phyloP scores from a whole-genome alignment of 2,888 invertebrate genomes.

The Dicyrtomina minuta region DNA sequence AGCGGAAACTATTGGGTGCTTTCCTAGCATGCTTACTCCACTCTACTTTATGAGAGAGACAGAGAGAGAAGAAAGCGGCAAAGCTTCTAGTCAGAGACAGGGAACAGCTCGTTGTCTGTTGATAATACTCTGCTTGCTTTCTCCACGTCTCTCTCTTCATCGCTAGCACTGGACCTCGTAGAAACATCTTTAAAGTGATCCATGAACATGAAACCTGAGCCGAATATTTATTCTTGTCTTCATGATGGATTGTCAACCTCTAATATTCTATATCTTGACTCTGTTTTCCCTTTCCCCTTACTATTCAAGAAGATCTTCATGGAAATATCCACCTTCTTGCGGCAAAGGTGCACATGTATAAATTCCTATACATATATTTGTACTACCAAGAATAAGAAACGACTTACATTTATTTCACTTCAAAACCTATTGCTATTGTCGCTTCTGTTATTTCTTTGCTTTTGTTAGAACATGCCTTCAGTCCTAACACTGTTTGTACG shows the following conservation, averaged over 20 bases:
- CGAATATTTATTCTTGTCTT: conserved; percentile 35
- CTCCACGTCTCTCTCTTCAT: background rate
- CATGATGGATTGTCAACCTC: conserved; percentile 33
- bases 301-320: background rate
- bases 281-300: background rate
- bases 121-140: too few relatives aligned
- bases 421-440: too few relatives aligned
- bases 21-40: background rate
- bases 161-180: conserved; percentile 16
- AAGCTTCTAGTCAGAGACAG: too few relatives aligned
- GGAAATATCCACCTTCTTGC: conserved; percentile 4
- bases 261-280: background rate
- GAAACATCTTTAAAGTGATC: conserved; percentile 27
- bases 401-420: too few relatives aligned
- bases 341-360: too few relatives aligned
- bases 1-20: too few relatives aligned
- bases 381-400: too few relatives aligned
- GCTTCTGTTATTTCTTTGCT: too few relatives aligned
- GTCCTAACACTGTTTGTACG: too few relatives aligned
- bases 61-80: background rate
- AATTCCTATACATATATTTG: too few relatives aligned
- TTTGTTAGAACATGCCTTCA: too few relatives aligned
- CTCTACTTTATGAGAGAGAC: background rate
- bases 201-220: conserved; percentile 36
- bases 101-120: background rate